phyloP scores from a whole-genome alignment of 2,113 vertebrate species.

The Myrmecophaga tridactyla region DNA sequence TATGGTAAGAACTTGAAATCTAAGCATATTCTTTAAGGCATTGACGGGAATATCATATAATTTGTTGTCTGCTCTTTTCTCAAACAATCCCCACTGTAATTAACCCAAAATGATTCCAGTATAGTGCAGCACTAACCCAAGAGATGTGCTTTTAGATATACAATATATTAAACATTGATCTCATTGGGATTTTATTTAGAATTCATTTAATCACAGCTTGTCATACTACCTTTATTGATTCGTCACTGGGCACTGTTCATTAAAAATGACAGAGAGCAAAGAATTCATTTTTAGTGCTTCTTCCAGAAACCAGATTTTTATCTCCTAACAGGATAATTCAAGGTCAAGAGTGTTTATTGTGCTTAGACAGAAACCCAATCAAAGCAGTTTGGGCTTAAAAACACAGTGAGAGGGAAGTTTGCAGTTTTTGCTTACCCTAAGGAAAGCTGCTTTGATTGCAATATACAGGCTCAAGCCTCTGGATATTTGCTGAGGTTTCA shows the following conservation, averaged over 20 bases:
- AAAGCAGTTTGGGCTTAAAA: slow-evolving; percentile 56
- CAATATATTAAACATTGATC: slow-evolving; percentile 28
- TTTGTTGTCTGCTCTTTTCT: not conserved
- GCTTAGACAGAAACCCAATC: slow-evolving; percentile 71
- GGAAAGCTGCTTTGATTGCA: slow-evolving; percentile 60
- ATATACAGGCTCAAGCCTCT: slow-evolving; percentile 40
- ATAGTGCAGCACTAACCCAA: not conserved
- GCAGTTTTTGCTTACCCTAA: slow-evolving; percentile 47
- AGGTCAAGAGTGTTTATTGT: slow-evolving; percentile 73
- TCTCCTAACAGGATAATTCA: slow-evolving; percentile 64
- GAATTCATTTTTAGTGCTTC: slow-evolving; percentile 61
- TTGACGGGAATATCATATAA: not conserved
- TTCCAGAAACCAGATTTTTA: slow-evolving; percentile 65
- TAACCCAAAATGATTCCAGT: slow-evolving; percentile 2
- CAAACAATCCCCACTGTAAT: not conserved
- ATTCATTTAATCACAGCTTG: slow-evolving; percentile 47
- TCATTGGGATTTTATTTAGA: slow-evolving; percentile 48
- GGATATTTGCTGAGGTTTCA: slow-evolving; percentile 60
- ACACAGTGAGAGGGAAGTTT: slow-evolving; percentile 23
- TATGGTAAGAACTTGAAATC: not conserved
- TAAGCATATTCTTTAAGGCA: not conserved
- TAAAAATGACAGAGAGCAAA: slow-evolving; percentile 63
- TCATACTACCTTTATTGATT: slow-evolving; percentile 63
- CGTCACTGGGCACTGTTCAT: slow-evolving; percentile 50
- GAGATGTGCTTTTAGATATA: not conserved